Base-by-base conservation (phyloP, 2,113 vertebrate genomes). In the Prietella phreatophila region DNA sequence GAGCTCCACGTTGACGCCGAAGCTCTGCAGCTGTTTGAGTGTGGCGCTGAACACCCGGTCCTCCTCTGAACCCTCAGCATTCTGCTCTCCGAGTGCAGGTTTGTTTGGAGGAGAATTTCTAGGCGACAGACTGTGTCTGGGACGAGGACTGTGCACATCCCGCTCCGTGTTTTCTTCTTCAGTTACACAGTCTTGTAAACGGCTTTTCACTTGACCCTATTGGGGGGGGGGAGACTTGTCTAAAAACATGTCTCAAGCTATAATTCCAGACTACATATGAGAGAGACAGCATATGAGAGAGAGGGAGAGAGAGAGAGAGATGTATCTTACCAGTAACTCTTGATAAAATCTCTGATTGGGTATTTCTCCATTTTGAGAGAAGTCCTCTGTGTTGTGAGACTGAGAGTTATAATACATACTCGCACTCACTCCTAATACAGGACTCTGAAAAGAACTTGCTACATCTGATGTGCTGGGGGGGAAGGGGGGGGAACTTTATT, bases 201-300 rank as follows among this genome's bases (percentile, higher is more conserved):
- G 94, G 76, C 95, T 94, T 87, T 95, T 97, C 83, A 98, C 96
- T 91, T 98, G 97, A 89, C 94, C 95, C 98, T 99, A 14, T 33
- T n/a, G n/a, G n/a, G n/a, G n/a, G n/a, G n/a, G 22, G 58, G 36
- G 36, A 36, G n/a, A 56, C 13, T 36, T 50, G 78, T 27, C 33
- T 69, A 17, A 67, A 50, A 76, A n/a, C 71, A 67, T 11, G 39
- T 11, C 7, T 76, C 53, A n/a, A 19, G 8, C n/a, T n/a, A 47
- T 13, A 50, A 53, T 53, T n/a, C 20, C 25, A 55, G 15, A 75
- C 42, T 67, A 65, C 20, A 81, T 5, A 33, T 80, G 27, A 2
- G 9, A 36, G 76, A 78, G 19, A 33, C n/a, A n/a, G n/a, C n/a
- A n/a, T n/a, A n/a, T n/a, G n/a, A n/a, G 8, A 17, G 14, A 69